Conservation (phyloP, 2,113 vertebrate genomes). For the Callocephalon fimbriatum region DNA sequence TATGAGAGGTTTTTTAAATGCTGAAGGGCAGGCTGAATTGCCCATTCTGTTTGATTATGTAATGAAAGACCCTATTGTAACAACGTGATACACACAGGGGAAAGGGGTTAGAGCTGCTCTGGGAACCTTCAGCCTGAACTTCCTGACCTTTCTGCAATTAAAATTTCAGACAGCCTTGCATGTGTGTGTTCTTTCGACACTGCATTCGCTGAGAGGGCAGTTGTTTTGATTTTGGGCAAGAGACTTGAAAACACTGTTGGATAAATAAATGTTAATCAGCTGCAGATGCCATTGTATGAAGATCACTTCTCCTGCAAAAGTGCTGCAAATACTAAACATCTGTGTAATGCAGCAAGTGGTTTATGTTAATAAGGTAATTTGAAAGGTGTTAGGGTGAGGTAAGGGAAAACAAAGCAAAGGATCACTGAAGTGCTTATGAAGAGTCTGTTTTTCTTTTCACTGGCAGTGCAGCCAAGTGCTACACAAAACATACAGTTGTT, state of each 20-base stretch:
- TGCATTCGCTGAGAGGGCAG: background rate
- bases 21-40: background rate
- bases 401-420: constrained; percentile 31
- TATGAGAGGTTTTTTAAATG: background rate
- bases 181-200: background rate
- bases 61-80: constrained; percentile 32
- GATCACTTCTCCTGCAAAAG: background rate
- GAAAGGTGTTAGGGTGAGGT: constrained; percentile 51
- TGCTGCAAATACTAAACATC: background rate
- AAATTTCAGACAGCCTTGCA: constrained; percentile 33
- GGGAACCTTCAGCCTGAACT: background rate
- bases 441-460: constrained; percentile 29
- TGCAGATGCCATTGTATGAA: constrained; percentile 33
- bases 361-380: constrained; percentile 30
- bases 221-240: constrained; percentile 30
- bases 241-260: background rate
- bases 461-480: background rate
- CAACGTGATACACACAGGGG: background rate
- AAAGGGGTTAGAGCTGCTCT: background rate
- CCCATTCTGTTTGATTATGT: background rate
- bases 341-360: background rate
- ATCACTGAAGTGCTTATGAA: constrained; percentile 15
- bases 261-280: constrained; percentile 48
- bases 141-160: constrained; percentile 34
- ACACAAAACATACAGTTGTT: background rate